Conservation (phyloP, 2,888 invertebrate species). For the Drosophila subquinaria region DNA sequence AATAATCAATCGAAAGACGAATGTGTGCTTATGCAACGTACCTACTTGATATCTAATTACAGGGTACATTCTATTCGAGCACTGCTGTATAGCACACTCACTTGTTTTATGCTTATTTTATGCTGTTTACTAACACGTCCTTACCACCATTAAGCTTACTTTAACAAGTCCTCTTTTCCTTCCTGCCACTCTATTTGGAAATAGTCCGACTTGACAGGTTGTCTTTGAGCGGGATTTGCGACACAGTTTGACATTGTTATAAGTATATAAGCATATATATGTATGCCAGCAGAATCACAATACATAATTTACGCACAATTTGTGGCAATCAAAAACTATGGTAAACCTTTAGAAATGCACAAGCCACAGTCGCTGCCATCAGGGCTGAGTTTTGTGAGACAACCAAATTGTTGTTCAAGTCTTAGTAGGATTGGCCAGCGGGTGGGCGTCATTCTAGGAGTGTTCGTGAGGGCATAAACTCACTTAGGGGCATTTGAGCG, state of each 20-base stretch:
- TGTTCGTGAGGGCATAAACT: constrained; percentile 44
- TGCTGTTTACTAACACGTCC: constrained; percentile 32
- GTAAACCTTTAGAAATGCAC: constrained; percentile 54
- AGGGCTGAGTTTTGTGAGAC: constrained; percentile 1
- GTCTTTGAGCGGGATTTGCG: constrained; percentile 32
- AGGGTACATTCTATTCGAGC: not conserved
- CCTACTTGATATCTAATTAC: not conserved
- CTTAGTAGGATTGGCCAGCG: constrained; percentile 20
- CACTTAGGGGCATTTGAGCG: constrained; percentile 45
- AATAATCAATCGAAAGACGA: not conserved
- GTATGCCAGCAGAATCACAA: constrained; percentile 39
- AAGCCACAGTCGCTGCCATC: constrained; percentile 12
- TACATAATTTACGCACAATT: constrained; percentile 72
- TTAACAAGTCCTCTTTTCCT: constrained; percentile 26
- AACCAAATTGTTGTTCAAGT: constrained; percentile 23
- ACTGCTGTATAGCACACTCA: not conserved
- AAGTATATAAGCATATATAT: constrained; percentile 24
- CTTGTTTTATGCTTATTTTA: constrained; percentile 31
- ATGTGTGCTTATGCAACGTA: not conserved
- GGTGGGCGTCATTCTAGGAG: constrained; percentile 22
- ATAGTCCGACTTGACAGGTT: constrained; percentile 41
- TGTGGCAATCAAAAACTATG: constrained; percentile 73
- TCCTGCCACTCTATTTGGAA: constrained; percentile 8
- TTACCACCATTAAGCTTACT: constrained; percentile 16
- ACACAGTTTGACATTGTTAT: constrained; percentile 23